A percentile compares a stretch with the other conserved stretches of the same genome.
These are phyloP conservation scores for Clamator glandarius DNA, from an alignment of 2,797 vertebrate species.

Conservation along the genomic window DNA sequence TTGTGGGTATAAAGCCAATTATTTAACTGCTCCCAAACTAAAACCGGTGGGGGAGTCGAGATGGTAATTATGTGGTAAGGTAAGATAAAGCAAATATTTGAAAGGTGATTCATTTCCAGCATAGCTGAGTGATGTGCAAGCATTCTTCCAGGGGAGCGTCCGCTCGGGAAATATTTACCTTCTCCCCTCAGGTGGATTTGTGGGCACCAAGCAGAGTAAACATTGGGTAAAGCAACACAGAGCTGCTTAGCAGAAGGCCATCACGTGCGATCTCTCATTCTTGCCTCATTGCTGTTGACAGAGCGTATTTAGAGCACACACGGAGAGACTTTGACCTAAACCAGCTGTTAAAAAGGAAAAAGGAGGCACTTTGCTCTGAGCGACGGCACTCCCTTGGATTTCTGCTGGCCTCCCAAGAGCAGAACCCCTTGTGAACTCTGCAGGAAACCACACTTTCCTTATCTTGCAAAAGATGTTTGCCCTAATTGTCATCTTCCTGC, in stretches of 20 bases:
- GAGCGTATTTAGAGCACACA: background rate
- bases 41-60: background rate
- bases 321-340: background rate
- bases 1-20: background rate
- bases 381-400: rapidly evolving
- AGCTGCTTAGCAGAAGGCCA: background rate
- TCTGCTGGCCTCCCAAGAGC: background rate
- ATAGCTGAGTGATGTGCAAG: background rate
- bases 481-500: slow-evolving; percentile 48
- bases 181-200: slow-evolving; percentile 44
- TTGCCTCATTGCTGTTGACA: background rate
- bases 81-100: slow-evolving; percentile 26
- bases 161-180: background rate
- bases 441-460: background rate
- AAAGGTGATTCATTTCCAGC: slow-evolving; percentile 7
- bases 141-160: background rate
- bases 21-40: background rate
- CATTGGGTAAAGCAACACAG: slow-evolving; percentile 42
- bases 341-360: background rate
- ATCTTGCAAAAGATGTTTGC: background rate
- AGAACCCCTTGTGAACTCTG: background rate
- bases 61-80: background rate
- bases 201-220: slow-evolving; percentile 27
- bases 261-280: background rate
- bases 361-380: background rate